Conservation (phyloP, 2,113 vertebrate genomes). For the Campylomormyrus numenius region DNA sequence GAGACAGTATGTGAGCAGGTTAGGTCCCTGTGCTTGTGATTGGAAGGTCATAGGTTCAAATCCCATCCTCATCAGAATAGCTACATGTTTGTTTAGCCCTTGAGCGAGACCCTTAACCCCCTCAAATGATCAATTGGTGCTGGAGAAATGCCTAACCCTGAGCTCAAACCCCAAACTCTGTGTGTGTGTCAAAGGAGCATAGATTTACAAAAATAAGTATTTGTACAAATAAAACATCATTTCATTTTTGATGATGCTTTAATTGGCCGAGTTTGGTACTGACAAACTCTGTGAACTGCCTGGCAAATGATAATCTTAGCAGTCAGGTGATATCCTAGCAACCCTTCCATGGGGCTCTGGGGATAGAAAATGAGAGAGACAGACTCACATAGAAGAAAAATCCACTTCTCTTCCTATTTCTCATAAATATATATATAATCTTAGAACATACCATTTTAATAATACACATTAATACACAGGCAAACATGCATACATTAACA, state of each 20-base stretch:
- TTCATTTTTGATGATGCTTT: neutral
- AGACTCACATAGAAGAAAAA: neutral
- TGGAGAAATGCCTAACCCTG: neutral
- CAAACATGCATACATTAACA: neutral
- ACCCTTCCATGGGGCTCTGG: neutral
- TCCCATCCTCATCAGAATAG: neutral
- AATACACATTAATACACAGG: neutral
- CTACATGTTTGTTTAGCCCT: neutral
- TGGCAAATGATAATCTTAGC: neutral
- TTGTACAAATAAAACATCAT: neutral
- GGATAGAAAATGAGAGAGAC: neutral
- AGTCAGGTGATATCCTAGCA: slow-evolving; percentile 20
- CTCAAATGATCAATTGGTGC: neutral
- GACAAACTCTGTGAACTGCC: neutral
- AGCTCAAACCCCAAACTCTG: neutral
- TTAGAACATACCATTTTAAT: neutral
- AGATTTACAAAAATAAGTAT: neutral
- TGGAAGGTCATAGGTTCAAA: neutral
- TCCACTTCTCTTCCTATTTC: neutral
- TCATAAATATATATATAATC: neutral
- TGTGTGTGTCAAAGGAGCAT: neutral
- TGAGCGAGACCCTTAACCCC: neutral
- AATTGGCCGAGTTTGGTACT: slow-evolving; percentile 10
- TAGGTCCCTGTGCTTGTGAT: neutral
- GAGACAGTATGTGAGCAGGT: neutral